A percentile compares a stretch with the other conserved stretches of the same genome.
phyloP scores from a whole-genome alignment of 2,113 vertebrate species.

The Smithornis capensis region DNA sequence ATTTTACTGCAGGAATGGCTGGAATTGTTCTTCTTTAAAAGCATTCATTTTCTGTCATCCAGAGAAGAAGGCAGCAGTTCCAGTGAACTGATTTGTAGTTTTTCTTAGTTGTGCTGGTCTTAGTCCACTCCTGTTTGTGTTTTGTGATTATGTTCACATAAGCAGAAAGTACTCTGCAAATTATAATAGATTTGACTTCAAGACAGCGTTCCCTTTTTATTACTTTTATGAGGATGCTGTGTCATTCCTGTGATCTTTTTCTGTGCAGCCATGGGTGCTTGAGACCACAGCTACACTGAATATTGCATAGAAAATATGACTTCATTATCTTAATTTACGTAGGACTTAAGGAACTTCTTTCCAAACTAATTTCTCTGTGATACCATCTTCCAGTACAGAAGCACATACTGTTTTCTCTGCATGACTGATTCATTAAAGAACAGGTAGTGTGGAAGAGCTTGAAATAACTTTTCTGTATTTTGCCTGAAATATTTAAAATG shows the following conservation, averaged over 20 bases:
- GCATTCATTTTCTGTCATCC: not conserved
- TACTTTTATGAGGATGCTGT: not conserved
- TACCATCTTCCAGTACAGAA: not conserved
- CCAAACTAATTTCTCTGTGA: not conserved
- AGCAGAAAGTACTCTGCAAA: not conserved
- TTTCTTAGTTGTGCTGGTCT: not conserved
- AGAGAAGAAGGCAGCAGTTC: not conserved
- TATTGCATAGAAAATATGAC: not conserved
- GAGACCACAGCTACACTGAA: not conserved
- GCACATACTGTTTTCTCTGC: not conserved
- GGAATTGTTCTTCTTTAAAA: not conserved
- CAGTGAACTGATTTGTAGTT: not conserved
- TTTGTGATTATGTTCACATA: not conserved
- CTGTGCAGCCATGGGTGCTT: not conserved
- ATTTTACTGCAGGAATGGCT: not conserved
- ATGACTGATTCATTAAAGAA: not conserved
- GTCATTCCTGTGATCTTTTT: not conserved
- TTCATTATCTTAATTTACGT: not conserved
- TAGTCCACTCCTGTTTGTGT: not conserved
- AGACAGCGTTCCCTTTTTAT: not conserved
- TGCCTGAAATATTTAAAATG: not conserved
- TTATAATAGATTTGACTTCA: not conserved
- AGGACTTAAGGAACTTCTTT: not conserved
- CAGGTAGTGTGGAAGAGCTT: not conserved
- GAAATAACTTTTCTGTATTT: not conserved